Evolutionary conservation across 2,113 vertebrate species (phyloP), one percentile per base, ranked within the genome.

Genomic region (Myotis yumanensis): DNA sequence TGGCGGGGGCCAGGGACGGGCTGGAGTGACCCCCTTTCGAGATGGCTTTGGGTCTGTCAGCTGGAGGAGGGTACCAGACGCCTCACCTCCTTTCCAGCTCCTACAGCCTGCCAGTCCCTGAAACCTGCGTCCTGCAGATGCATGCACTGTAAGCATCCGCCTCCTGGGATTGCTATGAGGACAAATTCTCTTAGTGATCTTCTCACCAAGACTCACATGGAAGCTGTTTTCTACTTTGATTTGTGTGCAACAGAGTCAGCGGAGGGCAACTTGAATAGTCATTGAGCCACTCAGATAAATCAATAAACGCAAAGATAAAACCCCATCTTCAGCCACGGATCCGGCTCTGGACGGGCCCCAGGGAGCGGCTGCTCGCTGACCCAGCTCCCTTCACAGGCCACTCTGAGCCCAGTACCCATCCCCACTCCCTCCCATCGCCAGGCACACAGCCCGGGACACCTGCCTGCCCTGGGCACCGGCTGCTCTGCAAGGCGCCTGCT

Each of bases 41-140:
- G 16, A 7, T 4, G 43, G 40, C 30, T 71, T 48, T 23, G 17
- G 35, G 28, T 11, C 37, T 73, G 52, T 15, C 40, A 20, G 43
- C 2, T 20, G 48, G 46, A 46, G 25, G 15, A 18, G 15, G 1
- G 11, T 4, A 1, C 18, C 46, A 40, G 59, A 22, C 0, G 1
- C 40, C 48, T 51, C 25, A 35, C 54, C 37, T 28, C 52, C 48
- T 68, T 81, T 37, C 37, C 2, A 57, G 66, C 3, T 4, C 35
- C 51, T 1, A 28, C 0, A 79, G 54, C 32, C 28, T 51, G 3
- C 3, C 11, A 48, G 37, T 6, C 17, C 37, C 32, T 7, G 25
- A 68, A 73, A 40, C 16, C 52, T 59, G 54, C 2, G 35, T 51
- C 12, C 48, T 37, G 57, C 12, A 51, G 51, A 22, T 6, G 18